phyloP scores from a whole-genome alignment of 2,797 vertebrate species.

The Typhlichthys eigenmanni region DNA sequence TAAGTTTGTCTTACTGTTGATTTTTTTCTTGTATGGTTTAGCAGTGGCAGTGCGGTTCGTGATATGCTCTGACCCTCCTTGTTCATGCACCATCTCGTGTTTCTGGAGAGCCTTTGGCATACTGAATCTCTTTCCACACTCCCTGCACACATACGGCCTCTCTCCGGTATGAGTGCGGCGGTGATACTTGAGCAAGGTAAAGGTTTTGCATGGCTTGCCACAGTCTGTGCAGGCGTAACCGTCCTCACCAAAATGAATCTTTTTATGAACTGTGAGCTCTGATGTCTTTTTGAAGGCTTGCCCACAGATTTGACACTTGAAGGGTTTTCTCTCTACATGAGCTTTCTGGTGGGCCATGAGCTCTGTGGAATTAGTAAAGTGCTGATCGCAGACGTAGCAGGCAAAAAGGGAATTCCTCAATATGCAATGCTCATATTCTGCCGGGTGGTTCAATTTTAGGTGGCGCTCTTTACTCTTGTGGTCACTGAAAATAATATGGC shows the following conservation, averaged over 20 bases:
- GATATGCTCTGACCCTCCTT: constrained; percentile 42
- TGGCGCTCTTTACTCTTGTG: constrained; percentile 82
- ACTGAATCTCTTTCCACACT: constrained; percentile 80
- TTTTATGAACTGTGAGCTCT: constrained; percentile 78
- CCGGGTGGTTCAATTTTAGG: constrained; percentile 81
- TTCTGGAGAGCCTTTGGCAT: constrained; percentile 76
- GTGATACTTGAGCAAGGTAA: constrained; percentile 82
- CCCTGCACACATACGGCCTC: constrained; percentile 77
- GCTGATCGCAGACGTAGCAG: constrained; percentile 82
- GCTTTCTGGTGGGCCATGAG: constrained; percentile 82
- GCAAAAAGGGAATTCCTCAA: constrained; percentile 79
- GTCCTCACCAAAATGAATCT: constrained; percentile 73
- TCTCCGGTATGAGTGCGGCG: constrained; percentile 82
- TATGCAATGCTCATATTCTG: constrained; percentile 80
- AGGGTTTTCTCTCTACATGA: constrained; percentile 77
- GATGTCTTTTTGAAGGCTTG: constrained; percentile 74
- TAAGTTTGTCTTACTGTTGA: constrained; percentile 57
- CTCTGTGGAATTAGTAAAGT: constrained; percentile 82
- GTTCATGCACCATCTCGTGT: constrained; percentile 69
- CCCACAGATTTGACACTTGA: constrained; percentile 77
- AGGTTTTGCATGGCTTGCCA: constrained; percentile 79
- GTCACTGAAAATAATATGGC: constrained; percentile 86
- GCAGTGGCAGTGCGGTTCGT: constrained; percentile 14
- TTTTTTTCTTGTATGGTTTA: constrained; percentile 53
- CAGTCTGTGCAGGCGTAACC: constrained; percentile 80